Base-by-base conservation (phyloP, 2,888 invertebrate species). In the Drosophila neotestacea region DNA sequence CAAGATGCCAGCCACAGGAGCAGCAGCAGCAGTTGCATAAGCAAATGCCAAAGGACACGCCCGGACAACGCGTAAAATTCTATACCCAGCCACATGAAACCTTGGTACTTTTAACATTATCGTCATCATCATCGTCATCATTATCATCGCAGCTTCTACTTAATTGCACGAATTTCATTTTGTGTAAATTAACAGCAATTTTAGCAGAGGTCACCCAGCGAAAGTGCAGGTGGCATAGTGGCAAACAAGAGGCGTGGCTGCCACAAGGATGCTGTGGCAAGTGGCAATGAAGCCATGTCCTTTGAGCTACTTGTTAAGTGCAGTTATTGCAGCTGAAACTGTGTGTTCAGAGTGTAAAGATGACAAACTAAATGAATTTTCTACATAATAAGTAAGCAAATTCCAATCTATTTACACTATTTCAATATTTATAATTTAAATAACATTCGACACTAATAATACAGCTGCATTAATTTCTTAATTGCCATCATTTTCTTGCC, bases 151-250 rank as follows among this genome's bases (percentile, higher is more conserved):
- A 66, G 73, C 81, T 84, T 89, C 85, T 78, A 80, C 88, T 80
- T 91, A 91, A 91, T 91, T 91, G 91, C 91, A 90, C 82, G 91
- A 91, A 91, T 90, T 91, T 90, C 91, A 91, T 91, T 91, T 90
- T 81, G 85, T 81, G 79, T 86, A 91, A 91, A 91, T 90, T 91
- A 91, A 91, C 91, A 90, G 82, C 90, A 91, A 90, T 91, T 90
- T 90, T 72, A 81, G 72, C 55, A 60, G 67, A 74, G 73, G 80
- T 80, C 85, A 67, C 70, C 70, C 68, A 47, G 63, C 51, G 62
- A 70, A 73, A 66, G 77, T 73, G 77, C 75, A 75, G 66, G 61
- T 69, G 63, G 71, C 41, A 55, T 38, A 41, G 73, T 41, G 60
- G 47, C 56, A 50, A 46, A 36, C n/a, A 28, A 28, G 42, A n/a